Evolutionary conservation across 2,797 vertebrate species (phyloP), one percentile per base, ranked within the genome.

Genomic region (Characodon lateralis): DNA sequence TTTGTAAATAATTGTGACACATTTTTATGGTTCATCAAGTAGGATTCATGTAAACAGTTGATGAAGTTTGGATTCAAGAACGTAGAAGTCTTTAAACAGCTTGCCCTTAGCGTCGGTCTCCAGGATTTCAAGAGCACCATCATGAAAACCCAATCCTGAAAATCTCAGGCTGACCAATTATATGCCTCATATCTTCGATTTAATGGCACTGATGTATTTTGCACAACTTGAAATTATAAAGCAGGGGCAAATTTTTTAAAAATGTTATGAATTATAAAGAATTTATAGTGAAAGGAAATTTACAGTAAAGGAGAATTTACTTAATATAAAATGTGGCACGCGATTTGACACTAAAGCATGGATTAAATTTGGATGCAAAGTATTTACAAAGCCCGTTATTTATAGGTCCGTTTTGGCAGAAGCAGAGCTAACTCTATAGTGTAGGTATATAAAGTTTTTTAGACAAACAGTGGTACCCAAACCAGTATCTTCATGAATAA

Each of bases 161-260:
- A n/a, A 16, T 22, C 41, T 39, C 28, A 85, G 75, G 76, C 76
- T 88, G 85, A 82, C 75, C 73, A 90, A 87, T 88, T 79, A 78
- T 72, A 69, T 59, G 78, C 66, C 65, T 56, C 65, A 74, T 84
- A 74, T 75, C 71, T 78, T 50, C 1, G 20, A 85, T 89, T 83
- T 74, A 83, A 86, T 76, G 80, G 43, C 78, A 71, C 0, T 79
- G 71, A 83, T 82, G 70, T 80, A 75, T 76, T 91, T 88, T 65
- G 3, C 63, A 65, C 12, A 22, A 65, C 35, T 39, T 39, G 20
- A 22, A 39, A 22, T 22, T 41, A 9, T 66, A 41, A 66, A 41
- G 31, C 59, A 82, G 73, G 58, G 28, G 56, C 61, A 70, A 66
- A 51, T 14, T 6, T 79, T 89, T 85, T 71, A 43, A 86, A 77